Conservation (phyloP, 2,797 vertebrate species). For the Sphaeramia orbicularis region DNA sequence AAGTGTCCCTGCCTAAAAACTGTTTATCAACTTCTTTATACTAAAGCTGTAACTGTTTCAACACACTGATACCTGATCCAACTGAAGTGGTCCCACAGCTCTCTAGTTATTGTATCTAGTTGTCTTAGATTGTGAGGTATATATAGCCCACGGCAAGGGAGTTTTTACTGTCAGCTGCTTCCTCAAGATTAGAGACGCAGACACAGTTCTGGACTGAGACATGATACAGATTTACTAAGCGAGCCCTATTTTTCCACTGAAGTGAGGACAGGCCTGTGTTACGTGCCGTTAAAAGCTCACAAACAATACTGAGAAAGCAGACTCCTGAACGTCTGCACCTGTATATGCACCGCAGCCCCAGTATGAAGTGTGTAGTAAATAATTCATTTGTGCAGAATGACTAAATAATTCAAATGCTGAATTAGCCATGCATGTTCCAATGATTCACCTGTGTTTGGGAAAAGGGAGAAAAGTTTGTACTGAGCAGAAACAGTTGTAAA, state of each 20-base stretch:
- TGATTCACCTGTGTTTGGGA: conserved; percentile 28
- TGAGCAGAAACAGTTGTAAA: conserved; percentile 5
- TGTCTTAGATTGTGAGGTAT: conserved; percentile 33
- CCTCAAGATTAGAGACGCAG: conserved; percentile 70
- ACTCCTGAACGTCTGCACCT: conserved; percentile 1
- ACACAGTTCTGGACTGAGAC: conserved; percentile 54
- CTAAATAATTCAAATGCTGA: conserved; percentile 78
- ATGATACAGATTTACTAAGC: conserved; percentile 58
- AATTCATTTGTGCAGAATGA: conserved; percentile 72
- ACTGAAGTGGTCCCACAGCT: conserved; percentile 24
- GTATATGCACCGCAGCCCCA: conserved; percentile 33
- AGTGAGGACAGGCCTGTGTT: conserved; percentile 29
- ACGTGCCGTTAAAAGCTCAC: conserved; percentile 32
- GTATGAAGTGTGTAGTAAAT: conserved; percentile 67
- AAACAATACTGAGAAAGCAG: conserved; percentile 35
- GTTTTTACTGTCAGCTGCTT: conserved; percentile 64
- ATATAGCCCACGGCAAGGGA: conserved; percentile 44
- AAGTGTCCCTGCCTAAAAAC: conserved; percentile 32
- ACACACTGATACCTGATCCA: conserved; percentile 38
- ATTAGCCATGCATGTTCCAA: conserved; percentile 61
- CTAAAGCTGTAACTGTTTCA: conserved; percentile 34
- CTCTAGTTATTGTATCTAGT: conserved; percentile 52
- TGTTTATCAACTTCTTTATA: conserved; percentile 51
- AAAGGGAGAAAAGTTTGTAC: conserved; percentile 12
- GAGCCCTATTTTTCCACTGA: conserved; percentile 58